phyloP scores from a whole-genome alignment of 53 echinoderm and acorn worm genomes.

The Antedon mediterranea region DNA sequence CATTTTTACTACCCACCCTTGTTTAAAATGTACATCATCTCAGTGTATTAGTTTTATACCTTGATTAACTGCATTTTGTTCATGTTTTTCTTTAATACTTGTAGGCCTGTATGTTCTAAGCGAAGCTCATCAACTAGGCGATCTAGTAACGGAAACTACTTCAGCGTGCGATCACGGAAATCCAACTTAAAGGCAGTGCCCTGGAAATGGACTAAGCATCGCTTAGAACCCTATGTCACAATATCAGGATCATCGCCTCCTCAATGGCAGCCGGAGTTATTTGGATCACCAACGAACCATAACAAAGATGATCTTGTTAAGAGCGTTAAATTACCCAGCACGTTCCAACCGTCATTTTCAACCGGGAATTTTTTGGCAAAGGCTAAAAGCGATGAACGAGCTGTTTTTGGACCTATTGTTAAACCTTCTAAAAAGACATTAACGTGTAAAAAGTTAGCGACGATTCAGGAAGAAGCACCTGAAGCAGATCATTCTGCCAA shows the following conservation, averaged over 20 bases:
- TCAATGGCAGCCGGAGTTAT: not conserved
- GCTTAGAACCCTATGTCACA: not conserved
- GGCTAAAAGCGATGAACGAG: not conserved
- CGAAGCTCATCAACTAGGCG: not conserved
- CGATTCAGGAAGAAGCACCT: constrained; percentile 56
- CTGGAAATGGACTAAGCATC: not conserved
- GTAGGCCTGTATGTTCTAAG: not conserved
- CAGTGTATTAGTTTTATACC: too few species aligned
- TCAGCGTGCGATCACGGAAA: not conserved
- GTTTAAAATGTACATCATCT: not conserved
- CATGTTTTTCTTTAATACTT: not conserved
- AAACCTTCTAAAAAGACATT: constrained; percentile 27
- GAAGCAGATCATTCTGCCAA: constrained; percentile 11
- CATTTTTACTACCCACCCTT: too few species aligned
- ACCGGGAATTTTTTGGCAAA: not conserved
- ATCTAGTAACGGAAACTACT: not conserved
- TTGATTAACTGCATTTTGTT: too few species aligned
- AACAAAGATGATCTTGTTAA: not conserved
- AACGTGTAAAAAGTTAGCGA: constrained; percentile 63
- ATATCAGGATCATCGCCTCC: not conserved
- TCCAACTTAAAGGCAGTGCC: not conserved
- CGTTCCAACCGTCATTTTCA: not conserved
- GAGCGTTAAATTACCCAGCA: not conserved
- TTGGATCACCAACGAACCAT: not conserved
- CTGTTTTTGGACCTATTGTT: constrained; percentile 10